Conservation (phyloP, 2,888 invertebrate genomes). For the Ametastegia equiseti region DNA sequence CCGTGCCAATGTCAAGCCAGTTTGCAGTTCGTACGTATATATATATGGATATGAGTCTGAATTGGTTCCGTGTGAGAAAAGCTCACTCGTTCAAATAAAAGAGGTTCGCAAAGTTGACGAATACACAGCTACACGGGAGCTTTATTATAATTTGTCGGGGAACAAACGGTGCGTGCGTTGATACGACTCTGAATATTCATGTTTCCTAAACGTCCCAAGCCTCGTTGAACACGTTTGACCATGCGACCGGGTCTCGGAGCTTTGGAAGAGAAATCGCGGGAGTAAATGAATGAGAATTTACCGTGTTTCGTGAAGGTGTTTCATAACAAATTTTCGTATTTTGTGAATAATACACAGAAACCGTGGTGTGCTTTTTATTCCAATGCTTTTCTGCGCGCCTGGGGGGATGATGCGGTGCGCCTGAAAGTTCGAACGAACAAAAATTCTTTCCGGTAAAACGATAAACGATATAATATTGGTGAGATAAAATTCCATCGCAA, state of each 20-base stretch:
- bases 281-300: neutral
- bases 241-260: neutral
- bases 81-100: neutral
- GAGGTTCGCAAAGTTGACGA: neutral
- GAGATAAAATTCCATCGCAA: conserved; percentile 23
- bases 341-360: no score
- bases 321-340: neutral
- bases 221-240: conserved; percentile 26
- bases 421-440: neutral
- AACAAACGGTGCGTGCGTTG: conserved; percentile 25
- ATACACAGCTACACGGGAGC: neutral
- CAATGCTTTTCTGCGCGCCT: neutral
- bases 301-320: neutral
- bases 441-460: neutral
- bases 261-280: neutral
- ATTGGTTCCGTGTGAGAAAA: no score
- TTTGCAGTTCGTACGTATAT: no score
- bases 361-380: no score
- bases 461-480: conserved; percentile 22
- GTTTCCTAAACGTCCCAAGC: conserved; percentile 32
- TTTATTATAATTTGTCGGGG: conserved; percentile 21
- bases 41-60: no score
- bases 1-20: no score
- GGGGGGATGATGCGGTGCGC: no score
- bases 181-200: conserved; percentile 41